Conservation (phyloP, 2,888 invertebrate species). For the Apodemia zela region DNA sequence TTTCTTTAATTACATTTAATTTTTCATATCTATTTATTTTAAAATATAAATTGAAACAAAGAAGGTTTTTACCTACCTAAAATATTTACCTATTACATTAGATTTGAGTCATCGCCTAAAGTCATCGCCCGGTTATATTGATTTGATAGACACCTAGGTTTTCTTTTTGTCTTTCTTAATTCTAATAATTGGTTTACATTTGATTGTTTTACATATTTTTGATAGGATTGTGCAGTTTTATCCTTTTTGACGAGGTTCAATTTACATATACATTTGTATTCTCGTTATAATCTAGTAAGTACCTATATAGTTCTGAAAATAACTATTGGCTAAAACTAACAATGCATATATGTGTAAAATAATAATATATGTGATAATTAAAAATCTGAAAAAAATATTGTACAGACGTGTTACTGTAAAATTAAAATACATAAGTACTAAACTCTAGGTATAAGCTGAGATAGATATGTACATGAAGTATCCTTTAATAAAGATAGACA, state of each 20-base stretch:
- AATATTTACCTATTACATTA: slow-evolving; percentile 8
- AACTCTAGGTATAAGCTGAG: slow-evolving; percentile 1
- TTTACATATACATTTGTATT: slow-evolving; percentile 20
- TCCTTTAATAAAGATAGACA: not conserved
- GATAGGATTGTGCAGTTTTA: not conserved
- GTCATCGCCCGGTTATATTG: slow-evolving; percentile 34
- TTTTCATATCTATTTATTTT: not conserved
- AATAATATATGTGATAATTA: not conserved
- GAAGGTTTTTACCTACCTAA: slow-evolving; percentile 19
- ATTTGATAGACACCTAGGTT: slow-evolving; percentile 3
- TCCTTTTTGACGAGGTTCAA: not conserved
- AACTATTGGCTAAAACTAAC: slow-evolving; percentile 5
- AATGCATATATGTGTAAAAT: not conserved
- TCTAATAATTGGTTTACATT: not conserved
- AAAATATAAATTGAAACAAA: slow-evolving; percentile 9
- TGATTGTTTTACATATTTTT: not conserved
- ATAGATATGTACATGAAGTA: slow-evolving; percentile 7
- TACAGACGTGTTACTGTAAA: not conserved
- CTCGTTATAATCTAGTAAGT: not conserved
- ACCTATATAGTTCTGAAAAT: slow-evolving; percentile 4
- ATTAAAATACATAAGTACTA: slow-evolving; percentile 5
- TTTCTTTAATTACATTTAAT: slow-evolving; percentile 27
- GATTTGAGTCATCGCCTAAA: slow-evolving; percentile 24
- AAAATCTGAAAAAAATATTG: slow-evolving; percentile 5
- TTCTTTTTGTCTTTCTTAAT: not conserved